A percentile compares a stretch with the other conserved stretches of the same genome.
phyloP scores from a whole-genome alignment of 2,797 vertebrate genomes.

The Rhinophrynus dorsalis region DNA sequence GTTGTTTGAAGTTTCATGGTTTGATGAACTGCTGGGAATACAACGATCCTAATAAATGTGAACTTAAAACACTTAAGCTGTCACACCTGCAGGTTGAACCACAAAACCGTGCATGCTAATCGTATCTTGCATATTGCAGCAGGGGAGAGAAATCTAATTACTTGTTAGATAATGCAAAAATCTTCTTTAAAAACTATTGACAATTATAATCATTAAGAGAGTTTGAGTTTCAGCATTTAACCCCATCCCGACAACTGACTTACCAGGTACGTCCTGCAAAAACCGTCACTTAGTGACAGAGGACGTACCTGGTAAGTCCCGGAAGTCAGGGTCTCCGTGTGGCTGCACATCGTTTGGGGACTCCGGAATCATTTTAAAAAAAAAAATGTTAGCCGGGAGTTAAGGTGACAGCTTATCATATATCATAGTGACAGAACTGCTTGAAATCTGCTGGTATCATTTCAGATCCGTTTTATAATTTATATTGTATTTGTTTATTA shows the following conservation, averaged over 20 bases:
- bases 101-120: slow-evolving; percentile 2
- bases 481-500: neutral
- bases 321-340: too few relatives aligned
- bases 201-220: slow-evolving; percentile 26
- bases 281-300: too few relatives aligned
- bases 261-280: too few relatives aligned
- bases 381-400: too few relatives aligned
- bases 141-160: slow-evolving; percentile 14
- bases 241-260: too few relatives aligned
- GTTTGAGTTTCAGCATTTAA: slow-evolving; percentile 4
- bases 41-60: neutral
- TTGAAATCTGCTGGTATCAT: neutral
- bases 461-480: slow-evolving; percentile 3
- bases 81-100: neutral
- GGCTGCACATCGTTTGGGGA: too few relatives aligned
- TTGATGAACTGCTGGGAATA: too few relatives aligned
- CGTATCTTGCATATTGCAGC: slow-evolving; percentile 20
- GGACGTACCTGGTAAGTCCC: too few relatives aligned
- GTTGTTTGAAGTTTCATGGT: too few relatives aligned
- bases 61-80: slow-evolving; percentile 5
- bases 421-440: slow-evolving; percentile 10
- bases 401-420: too few relatives aligned
- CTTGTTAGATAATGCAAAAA: slow-evolving; percentile 8
- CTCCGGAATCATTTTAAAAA: too few relatives aligned
- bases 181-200: slow-evolving; percentile 22